These are phyloP conservation scores for Ericerus pela DNA, from an alignment of 1,140 invertebrate species.

Conservation along the genomic window DNA sequence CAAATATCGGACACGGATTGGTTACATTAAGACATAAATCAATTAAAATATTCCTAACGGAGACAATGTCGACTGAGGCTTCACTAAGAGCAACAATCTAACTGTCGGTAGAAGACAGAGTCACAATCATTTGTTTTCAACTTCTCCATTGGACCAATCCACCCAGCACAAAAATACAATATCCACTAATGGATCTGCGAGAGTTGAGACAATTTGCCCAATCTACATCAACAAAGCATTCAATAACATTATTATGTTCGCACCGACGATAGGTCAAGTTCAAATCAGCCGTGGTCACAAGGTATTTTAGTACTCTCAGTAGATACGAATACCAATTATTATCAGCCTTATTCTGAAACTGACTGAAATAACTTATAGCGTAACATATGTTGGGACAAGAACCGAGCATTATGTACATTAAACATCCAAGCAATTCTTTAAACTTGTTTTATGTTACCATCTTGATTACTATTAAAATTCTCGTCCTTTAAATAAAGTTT, in stretches of 20 bases:
- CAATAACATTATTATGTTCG: not conserved
- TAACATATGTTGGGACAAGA: constrained; percentile 28
- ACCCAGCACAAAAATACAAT: constrained; percentile 18
- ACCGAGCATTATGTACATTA: constrained; percentile 30
- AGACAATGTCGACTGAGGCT: too few relatives aligned
- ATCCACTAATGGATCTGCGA: constrained; percentile 25
- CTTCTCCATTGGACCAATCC: constrained; percentile 20
- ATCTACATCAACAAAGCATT: constrained; percentile 29
- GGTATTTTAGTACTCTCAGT: not conserved
- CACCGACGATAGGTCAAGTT: not conserved
- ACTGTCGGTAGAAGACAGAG: constrained; percentile 24
- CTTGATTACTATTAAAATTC: not conserved
- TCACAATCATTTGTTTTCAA: constrained; percentile 22
- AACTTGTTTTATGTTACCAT: too few relatives aligned
- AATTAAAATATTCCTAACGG: too few relatives aligned
- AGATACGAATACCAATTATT: not conserved
- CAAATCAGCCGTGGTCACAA: not conserved
- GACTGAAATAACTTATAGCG: constrained; percentile 20
- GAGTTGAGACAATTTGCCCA: constrained; percentile 26
- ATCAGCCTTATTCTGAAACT: not conserved
- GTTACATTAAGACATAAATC: too few relatives aligned
- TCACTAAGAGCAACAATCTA: constrained; percentile 25
- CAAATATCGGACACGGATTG: too few relatives aligned
- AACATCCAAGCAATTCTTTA: constrained; percentile 29
- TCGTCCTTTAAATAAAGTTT: too few relatives aligned